phyloP scores from a whole-genome alignment of 2,888 invertebrate species.

The Troglohyphantes excavatus region DNA sequence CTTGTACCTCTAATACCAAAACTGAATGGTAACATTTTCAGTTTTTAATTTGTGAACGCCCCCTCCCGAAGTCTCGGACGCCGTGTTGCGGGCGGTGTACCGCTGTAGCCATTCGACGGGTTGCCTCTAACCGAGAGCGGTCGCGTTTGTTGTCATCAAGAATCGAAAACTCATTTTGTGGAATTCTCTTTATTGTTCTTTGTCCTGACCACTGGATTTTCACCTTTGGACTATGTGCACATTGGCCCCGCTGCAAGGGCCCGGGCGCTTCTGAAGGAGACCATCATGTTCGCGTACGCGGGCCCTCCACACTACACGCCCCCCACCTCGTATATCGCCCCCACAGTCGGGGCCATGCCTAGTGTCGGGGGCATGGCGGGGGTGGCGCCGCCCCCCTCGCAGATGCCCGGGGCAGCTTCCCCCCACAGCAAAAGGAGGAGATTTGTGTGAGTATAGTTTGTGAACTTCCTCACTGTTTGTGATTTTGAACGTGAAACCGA shows the following conservation, averaged over 20 bases:
- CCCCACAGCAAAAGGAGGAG: conserved; percentile 76
- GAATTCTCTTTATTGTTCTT: neutral
- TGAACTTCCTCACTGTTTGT: too few relatives aligned
- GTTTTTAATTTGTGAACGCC: conserved; percentile 30
- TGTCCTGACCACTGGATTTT: conserved; percentile 7
- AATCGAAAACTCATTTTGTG: neutral
- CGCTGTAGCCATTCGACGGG: conserved; percentile 54
- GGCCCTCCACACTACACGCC: conserved; percentile 79
- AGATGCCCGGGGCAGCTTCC: conserved; percentile 54
- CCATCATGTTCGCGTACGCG: conserved; percentile 78
- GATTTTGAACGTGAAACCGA: too few relatives aligned
- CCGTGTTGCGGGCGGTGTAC: conserved; percentile 56
- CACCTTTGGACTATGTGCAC: conserved; percentile 42
- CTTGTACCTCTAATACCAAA: too few relatives aligned
- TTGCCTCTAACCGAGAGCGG: conserved; percentile 27
- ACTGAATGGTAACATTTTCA: too few relatives aligned
- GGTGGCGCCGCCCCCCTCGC: conserved; percentile 65
- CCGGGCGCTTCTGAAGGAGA: conserved; percentile 22
- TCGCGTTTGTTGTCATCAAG: conserved; percentile 31
- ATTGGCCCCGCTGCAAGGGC: neutral
- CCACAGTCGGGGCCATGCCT: conserved; percentile 76
- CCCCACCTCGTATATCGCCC: conserved; percentile 75
- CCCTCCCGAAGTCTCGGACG: conserved; percentile 34
- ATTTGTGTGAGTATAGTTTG: conserved; percentile 76
- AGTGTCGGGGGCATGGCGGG: conserved; percentile 72